Base-by-base conservation (phyloP, 1,140 invertebrate genomes). In the Dryas iulia region DNA sequence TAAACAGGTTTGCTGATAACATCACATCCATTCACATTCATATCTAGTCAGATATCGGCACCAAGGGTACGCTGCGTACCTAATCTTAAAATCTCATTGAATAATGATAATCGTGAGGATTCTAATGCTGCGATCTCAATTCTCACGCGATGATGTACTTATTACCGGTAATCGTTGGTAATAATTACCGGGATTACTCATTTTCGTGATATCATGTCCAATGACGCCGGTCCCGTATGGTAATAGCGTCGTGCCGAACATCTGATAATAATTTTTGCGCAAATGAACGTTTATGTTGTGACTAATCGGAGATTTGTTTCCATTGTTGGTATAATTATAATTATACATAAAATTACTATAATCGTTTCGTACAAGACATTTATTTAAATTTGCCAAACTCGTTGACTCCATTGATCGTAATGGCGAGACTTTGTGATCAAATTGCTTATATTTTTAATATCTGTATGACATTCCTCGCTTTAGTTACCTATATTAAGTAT, bases 251-350 rank as follows among this genome's bases (percentile, higher is more conserved):
- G 79, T 81, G 69, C 30, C 52, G 72, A 75, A 78, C 68, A 33
- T 71, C 68, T 71, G 72, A 79, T 81, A 77, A 72, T 69, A 68
- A 77, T 76, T 81, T 76, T 81, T 77, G 77, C 75, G 68, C 72
- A 77, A 77, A 76, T 72, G 63, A 39, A 59, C 71, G 72, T 67
- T 79, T 74, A 71, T 66, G 23, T 68, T 81, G 77, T 81, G 79
- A 81, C 79, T 81, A 81, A 79, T 79, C 74, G 70, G 35, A 25
- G 60, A 10, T 33, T 31, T 59, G 75, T 76, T 72, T 76, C 73
- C 79, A 77, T 81, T 71, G 35, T 30, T n/a, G 39, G 21, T 21
- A 18, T 0, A 0, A 47, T 8, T 7, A n/a, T 47, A 47, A 47
- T 47, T 47, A 21, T 39, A n/a, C 7, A 14, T 21, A 10, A 12